A percentile compares a stretch with the other conserved stretches of the same genome.
phyloP scores from a whole-genome alignment of 2,113 vertebrate species.

The Siniperca chuatsi region DNA sequence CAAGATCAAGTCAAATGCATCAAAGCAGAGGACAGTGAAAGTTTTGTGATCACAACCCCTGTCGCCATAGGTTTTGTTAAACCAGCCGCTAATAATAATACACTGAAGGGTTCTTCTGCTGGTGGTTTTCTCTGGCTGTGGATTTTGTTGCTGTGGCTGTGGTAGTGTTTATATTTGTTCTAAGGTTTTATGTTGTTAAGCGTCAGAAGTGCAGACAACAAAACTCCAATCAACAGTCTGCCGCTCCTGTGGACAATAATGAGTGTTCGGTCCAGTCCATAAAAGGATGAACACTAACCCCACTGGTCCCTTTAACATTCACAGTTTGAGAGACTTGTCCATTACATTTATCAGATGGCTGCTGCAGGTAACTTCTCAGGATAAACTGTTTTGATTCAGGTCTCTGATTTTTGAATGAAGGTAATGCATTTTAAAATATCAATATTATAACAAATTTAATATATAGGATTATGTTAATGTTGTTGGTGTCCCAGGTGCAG shows the following conservation, averaged over 20 bases:
- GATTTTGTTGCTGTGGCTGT: conserved; percentile 34
- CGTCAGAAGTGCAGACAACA: conserved; percentile 45
- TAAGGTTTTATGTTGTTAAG: conserved; percentile 54
- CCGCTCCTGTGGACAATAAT: not conserved
- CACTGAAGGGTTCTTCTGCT: not conserved
- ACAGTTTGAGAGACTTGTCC: not conserved
- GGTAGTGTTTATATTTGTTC: conserved; percentile 19
- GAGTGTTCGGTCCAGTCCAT: not conserved
- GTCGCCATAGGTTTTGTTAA: not conserved
- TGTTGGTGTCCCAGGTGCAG: not conserved
- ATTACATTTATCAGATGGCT: not conserved
- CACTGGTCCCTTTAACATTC: not conserved
- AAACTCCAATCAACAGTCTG: not conserved
- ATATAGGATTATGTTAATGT: not conserved
- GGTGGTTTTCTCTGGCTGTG: conserved; percentile 64
- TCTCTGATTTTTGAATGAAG: not conserved
- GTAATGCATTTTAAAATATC: not conserved
- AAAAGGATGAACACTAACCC: not conserved
- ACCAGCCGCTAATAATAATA: conserved; percentile 12
- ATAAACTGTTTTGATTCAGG: not conserved
- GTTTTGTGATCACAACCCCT: conserved; percentile 7
- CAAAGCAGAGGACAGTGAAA: not conserved
- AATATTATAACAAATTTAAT: too few species aligned
- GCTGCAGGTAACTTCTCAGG: not conserved
- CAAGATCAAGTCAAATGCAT: conserved; percentile 13